phyloP scores from a whole-genome alignment of 2,888 invertebrate genomes.

The Meloe dianella region DNA sequence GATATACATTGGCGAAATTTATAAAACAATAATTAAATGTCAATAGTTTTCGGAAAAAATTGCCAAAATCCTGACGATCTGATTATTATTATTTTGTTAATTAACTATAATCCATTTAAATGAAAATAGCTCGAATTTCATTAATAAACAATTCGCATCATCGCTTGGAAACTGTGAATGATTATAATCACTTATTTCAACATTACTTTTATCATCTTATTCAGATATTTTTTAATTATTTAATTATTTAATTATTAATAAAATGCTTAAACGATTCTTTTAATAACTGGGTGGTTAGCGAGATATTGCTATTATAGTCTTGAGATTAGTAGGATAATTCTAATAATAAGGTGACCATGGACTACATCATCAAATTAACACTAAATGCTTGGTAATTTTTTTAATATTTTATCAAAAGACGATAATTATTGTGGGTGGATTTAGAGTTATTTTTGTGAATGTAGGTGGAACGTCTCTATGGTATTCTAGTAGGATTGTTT shows the following conservation, averaged over 20 bases:
- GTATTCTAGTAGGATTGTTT: conserved; percentile 12
- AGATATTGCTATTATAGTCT: conserved; percentile 13
- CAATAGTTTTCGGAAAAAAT: not conserved
- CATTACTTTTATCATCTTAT: not conserved
- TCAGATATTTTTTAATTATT: not conserved
- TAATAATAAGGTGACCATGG: conserved; percentile 24
- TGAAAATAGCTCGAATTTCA: no score
- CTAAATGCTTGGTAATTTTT: not conserved
- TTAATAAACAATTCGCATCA: not conserved
- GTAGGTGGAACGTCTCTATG: conserved; percentile 8
- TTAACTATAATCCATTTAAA: no score
- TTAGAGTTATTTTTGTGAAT: not conserved
- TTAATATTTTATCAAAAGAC: no score
- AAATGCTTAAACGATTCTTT: not conserved
- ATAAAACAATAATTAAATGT: not conserved
- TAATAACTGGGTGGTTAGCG: conserved; percentile 10
- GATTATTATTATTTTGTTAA: no score
- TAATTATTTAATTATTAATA: not conserved
- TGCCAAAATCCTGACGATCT: not conserved
- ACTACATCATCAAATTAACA: conserved; percentile 21
- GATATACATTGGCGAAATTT: not conserved
- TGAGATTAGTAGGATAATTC: conserved; percentile 22
- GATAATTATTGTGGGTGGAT: conserved; percentile 10
- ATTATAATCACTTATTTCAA: not conserved
- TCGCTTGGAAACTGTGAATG: not conserved